Evolutionary conservation across 2,113 vertebrate genomes (phyloP).

Genomic region (Engraulis encrasicolus): DNA sequence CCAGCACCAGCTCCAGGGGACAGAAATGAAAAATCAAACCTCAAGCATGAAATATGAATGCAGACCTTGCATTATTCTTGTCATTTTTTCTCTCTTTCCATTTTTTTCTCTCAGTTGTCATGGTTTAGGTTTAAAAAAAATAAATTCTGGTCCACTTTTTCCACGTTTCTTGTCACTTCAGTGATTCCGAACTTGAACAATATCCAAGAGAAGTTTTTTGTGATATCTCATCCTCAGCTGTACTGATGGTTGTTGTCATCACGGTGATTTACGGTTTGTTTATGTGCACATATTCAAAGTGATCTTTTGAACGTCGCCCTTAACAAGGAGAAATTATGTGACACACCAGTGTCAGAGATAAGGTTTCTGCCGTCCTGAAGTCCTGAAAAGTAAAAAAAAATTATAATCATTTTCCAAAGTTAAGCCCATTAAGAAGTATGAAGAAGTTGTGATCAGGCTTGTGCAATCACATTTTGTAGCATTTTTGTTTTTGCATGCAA

Average conservation of each 20-base stretch:
- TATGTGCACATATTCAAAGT: neutral
- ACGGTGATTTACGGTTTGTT: neutral
- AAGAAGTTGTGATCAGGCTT: too few species aligned
- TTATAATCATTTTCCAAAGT: too few species aligned
- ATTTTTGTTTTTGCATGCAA: too few species aligned
- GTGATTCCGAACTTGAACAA: neutral
- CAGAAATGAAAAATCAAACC: constrained; percentile 30
- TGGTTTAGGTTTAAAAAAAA: too few species aligned
- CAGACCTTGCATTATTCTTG: constrained; percentile 26
- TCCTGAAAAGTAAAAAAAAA: too few species aligned
- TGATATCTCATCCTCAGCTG: neutral
- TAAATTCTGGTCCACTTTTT: too few species aligned
- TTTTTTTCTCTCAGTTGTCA: neutral
- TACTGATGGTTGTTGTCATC: neutral
- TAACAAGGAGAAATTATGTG: neutral
- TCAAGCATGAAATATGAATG: constrained; percentile 62
- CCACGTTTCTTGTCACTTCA: too few species aligned
- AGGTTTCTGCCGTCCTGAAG: too few species aligned
- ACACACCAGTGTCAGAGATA: neutral
- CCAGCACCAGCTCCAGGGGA: constrained; percentile 16
- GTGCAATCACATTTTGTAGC: too few species aligned
- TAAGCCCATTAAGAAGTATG: too few species aligned
- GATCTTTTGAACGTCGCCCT: neutral
- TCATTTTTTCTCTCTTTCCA: constrained; percentile 26
- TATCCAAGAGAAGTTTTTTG: neutral